These are phyloP conservation scores for Oeneis ivallda DNA, from an alignment of 2,888 invertebrate genomes.

Conservation along the genomic window DNA sequence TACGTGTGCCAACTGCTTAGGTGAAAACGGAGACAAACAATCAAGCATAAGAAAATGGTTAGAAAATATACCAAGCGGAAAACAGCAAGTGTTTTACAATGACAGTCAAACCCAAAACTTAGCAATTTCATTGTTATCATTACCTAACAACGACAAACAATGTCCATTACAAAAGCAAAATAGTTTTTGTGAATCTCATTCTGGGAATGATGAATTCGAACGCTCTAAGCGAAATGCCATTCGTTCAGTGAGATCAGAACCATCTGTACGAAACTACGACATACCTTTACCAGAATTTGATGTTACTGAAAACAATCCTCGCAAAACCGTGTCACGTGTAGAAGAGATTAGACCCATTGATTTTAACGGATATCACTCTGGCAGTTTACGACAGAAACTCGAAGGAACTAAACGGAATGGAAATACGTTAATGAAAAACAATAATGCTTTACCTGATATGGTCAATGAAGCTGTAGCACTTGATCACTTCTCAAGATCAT, in stretches of 20 bases:
- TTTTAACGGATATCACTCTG: slow-evolving; percentile 52
- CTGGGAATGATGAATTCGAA: slow-evolving; percentile 54
- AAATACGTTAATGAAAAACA: slow-evolving; percentile 55
- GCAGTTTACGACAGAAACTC: slow-evolving; percentile 52
- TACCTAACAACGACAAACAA: slow-evolving; percentile 56
- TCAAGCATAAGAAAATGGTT: slow-evolving; percentile 88
- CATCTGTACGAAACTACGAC: slow-evolving; percentile 65
- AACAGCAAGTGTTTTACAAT: slow-evolving; percentile 56
- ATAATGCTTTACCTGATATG: slow-evolving; percentile 82
- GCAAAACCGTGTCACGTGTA: slow-evolving; percentile 58
- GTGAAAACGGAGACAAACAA: slow-evolving; percentile 86
- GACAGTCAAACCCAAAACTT: slow-evolving; percentile 55
- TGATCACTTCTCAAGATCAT: slow-evolving; percentile 70
- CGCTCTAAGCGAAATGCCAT: slow-evolving; percentile 59
- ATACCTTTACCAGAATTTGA: slow-evolving; percentile 69
- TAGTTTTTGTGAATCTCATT: slow-evolving; percentile 61
- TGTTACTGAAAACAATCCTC: slow-evolving; percentile 49
- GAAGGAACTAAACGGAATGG: slow-evolving; percentile 49
- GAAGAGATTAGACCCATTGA: slow-evolving; percentile 64
- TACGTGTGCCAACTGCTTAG: slow-evolving; percentile 79
- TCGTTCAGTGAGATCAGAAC: slow-evolving; percentile 73
- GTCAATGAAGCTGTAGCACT: slow-evolving; percentile 85
- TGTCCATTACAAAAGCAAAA: slow-evolving; percentile 64
- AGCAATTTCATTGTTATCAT: slow-evolving; percentile 63
- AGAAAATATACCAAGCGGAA: slow-evolving; percentile 84